A percentile compares a stretch with the other conserved stretches of the same genome.
These are phyloP conservation scores for human (Homo sapiens) DNA, from an alignment of 2,113 vertebrate species.

Conservation along the genomic window DNA sequence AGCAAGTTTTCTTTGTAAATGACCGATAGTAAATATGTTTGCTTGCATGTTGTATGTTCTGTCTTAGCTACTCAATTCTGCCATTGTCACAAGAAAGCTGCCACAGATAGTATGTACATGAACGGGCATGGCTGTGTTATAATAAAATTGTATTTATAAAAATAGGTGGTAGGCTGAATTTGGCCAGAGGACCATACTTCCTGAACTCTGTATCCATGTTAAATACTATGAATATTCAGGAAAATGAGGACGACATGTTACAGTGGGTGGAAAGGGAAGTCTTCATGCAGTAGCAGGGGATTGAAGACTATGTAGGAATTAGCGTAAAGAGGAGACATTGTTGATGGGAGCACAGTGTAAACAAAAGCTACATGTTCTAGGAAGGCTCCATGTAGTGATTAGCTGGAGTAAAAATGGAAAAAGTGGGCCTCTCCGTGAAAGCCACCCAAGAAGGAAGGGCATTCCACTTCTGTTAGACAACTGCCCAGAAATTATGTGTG, in stretches of 20 bases:
- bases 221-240: not conserved
- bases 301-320: not conserved
- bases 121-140: not conserved
- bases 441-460: not conserved
- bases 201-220: not conserved
- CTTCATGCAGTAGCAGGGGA: not conserved
- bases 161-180: not conserved
- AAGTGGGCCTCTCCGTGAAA: not conserved
- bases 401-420: not conserved
- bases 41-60: not conserved
- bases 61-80: not conserved
- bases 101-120: not conserved
- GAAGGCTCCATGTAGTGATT: not conserved
- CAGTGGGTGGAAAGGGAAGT: not conserved
- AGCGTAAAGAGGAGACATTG: not conserved
- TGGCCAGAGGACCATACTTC: not conserved
- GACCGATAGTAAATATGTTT: not conserved
- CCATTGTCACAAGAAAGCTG: not conserved
- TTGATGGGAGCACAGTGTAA: not conserved
- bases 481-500: not conserved
- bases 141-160: not conserved
- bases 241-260: not conserved
- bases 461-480: not conserved
- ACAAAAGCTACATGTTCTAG: not conserved
- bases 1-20: not conserved